Evolutionary conservation across 92 coral and sea anemone genomes (phyloP), one percentile per base, ranked within the genome.

Genomic region (Montipora capitata): DNA sequence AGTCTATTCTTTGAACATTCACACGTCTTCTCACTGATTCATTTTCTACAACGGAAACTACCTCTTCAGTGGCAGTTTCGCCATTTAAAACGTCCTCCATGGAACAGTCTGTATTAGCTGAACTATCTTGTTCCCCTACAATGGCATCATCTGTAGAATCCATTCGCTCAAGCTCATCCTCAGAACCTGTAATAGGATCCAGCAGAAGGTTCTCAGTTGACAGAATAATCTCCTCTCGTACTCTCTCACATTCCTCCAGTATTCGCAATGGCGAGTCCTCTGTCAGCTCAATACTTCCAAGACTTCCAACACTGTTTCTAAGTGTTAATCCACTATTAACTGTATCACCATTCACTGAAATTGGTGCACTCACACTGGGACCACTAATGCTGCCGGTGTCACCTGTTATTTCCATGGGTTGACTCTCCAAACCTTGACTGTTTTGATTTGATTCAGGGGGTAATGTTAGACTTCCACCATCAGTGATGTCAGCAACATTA

Each of bases 231-330:
- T 81, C 94, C 51, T 91, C 94, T 42, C 82, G 90, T 3, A 87
- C 97, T 27, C 87, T 85, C 17, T 94, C 98, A 45, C 91, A 89
- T 87, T 96, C 98, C 66, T 94, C 98, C 56, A 96, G 66, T 42
- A 96, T 92, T 80, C 98, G 82, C 62, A 95, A 83, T 9, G 98
- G 98, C 0, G 98, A 95, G 76, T 95, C 98, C 59, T 94, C 95
- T 41, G 98, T 95, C 80, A 95, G 84, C 81, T 95, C 98, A 81
- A 94, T 94, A 82, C 96, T 94, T 76, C 83, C 95, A 6, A 71
- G 72, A 73, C 88, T 94, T 69, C 90, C 78, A 65, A 68, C 17
- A 44, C 86, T 79, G 45, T 64, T 85, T 49, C 90, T 49, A 63
- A 83, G 78, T 17, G 87, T 63, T 42, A 67, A 73, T 16, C 73